phyloP scores from a whole-genome alignment of 2,797 vertebrate species.

The Catamblyrhynchus diadema region DNA sequence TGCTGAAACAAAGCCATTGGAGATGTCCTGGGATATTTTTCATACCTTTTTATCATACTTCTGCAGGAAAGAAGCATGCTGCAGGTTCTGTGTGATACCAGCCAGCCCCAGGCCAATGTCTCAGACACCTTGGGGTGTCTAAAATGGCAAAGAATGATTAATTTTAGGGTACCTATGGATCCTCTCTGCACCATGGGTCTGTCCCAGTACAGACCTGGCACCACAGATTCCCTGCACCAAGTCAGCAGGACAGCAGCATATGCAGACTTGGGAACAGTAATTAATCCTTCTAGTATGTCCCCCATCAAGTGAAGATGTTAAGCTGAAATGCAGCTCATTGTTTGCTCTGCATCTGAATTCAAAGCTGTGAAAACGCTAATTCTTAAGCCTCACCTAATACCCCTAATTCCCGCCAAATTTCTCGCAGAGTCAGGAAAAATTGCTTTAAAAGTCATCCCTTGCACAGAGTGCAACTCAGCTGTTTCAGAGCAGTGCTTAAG shows the following conservation, averaged over 20 bases:
- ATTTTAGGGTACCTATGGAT: background rate
- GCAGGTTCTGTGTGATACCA: background rate
- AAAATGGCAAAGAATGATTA: background rate
- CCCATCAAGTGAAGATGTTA: background rate
- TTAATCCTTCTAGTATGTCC: background rate
- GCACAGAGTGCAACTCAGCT: conserved; percentile 6
- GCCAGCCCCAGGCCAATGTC: accelerated
- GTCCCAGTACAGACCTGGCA: background rate
- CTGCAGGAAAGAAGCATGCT: background rate
- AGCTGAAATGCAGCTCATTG: conserved; percentile 19
- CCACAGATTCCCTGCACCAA: background rate
- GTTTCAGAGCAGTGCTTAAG: background rate
- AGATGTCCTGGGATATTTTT: background rate
- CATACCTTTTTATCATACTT: background rate
- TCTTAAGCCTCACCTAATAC: conserved; percentile 46
- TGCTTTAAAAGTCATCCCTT: background rate
- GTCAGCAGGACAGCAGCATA: background rate
- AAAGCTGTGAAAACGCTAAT: background rate
- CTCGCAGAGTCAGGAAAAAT: conserved; percentile 8
- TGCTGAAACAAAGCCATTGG: background rate
- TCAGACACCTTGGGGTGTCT: background rate
- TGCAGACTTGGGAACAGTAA: background rate
- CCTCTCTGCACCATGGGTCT: background rate
- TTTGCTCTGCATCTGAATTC: background rate
- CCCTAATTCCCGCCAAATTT: background rate